A percentile compares a stretch with the other conserved stretches of the same genome.
These are phyloP conservation scores for Priocnemis perturbator DNA, from an alignment of 2,888 invertebrate species.

Conservation along the genomic window DNA sequence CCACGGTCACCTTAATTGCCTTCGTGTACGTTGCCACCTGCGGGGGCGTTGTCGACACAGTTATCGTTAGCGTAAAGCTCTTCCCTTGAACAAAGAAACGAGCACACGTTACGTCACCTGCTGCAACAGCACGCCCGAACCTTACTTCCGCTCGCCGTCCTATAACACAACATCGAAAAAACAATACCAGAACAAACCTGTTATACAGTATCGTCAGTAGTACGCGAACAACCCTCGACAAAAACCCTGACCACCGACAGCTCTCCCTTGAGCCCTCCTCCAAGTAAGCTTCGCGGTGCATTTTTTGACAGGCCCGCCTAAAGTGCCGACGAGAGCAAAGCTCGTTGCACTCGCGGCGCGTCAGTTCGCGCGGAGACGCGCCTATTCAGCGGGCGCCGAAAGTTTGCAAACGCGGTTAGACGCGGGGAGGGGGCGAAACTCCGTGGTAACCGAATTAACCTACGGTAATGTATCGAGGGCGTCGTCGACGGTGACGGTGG, in stretches of 20 bases:
- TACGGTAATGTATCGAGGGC: slow-evolving; percentile 68
- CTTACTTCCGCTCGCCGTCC: too few species aligned
- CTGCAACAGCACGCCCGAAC: too few species aligned
- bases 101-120: too few species aligned
- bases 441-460: slow-evolving; percentile 67
- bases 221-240: too few species aligned
- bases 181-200: too few species aligned
- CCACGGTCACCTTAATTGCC: slow-evolving; percentile 98
- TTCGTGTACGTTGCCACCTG: slow-evolving; percentile 97
- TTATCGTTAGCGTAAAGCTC: slow-evolving; percentile 97
- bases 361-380: slow-evolving; percentile 38
- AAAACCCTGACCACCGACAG: too few species aligned
- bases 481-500: slow-evolving; percentile 68
- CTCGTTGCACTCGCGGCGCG: slow-evolving; percentile 22
- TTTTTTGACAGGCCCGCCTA: too few species aligned
- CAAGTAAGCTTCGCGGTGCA: too few species aligned
- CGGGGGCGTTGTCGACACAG: slow-evolving; percentile 94
- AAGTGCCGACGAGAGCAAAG: not conserved
- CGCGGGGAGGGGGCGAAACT: slow-evolving; percentile 60
- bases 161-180: too few species aligned
- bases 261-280: too few species aligned
- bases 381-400: slow-evolving; percentile 54
- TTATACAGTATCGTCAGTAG: too few species aligned
- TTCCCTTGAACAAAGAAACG: slow-evolving; percentile 83
- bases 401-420: slow-evolving; percentile 68